Evolutionary conservation across 2,113 vertebrate species (phyloP).

Genomic region (Spilogale gracilis): DNA sequence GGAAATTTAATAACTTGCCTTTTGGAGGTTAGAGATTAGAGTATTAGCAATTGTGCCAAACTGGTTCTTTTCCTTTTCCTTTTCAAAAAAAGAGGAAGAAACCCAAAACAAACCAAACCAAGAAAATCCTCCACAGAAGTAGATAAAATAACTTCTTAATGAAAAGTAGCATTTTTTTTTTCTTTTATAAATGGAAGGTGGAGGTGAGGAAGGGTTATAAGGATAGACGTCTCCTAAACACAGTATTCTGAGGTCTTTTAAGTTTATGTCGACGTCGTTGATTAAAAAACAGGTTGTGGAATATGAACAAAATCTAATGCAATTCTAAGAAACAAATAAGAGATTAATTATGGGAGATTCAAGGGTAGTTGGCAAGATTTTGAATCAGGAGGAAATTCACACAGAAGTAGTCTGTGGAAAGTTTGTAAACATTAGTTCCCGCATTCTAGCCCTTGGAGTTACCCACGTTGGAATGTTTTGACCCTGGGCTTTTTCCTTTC

Average conservation of each 20-base stretch:
- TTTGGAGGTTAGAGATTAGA: background rate
- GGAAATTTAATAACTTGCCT: background rate
- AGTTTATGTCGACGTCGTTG: background rate
- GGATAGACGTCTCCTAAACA: background rate
- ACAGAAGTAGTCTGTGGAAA: background rate
- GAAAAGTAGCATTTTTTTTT: background rate
- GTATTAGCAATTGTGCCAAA: background rate
- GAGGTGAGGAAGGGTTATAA: background rate
- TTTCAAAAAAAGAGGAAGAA: background rate
- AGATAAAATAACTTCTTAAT: background rate
- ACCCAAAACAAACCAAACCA: background rate
- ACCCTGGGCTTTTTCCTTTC: background rate
- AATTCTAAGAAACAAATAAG: background rate
- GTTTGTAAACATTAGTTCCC: background rate
- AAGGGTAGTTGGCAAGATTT: slow-evolving; percentile 20
- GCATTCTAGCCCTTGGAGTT: background rate
- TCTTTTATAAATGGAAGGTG: background rate
- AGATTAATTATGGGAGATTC: background rate
- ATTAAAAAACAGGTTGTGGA: background rate
- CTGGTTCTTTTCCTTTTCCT: background rate
- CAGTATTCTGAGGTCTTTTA: background rate
- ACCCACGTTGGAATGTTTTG: background rate
- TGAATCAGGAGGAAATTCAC: background rate
- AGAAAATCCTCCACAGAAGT: background rate
- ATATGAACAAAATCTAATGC: background rate